Percentiles rank a stretch among this genome's conserved stretches.
Conservation (phyloP, 2,797 vertebrate species). For the Gymnocypris eckloni region DNA sequence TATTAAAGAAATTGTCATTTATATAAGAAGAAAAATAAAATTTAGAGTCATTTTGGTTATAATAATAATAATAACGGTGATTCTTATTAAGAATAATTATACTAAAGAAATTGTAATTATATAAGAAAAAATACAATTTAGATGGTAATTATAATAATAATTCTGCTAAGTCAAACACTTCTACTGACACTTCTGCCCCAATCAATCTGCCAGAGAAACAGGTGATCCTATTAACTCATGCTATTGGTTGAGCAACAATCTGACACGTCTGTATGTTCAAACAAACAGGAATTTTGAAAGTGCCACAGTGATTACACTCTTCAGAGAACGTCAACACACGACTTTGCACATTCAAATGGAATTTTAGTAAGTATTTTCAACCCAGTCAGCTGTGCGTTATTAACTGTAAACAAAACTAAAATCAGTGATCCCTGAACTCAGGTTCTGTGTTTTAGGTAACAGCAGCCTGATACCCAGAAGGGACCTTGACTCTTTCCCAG, state of each 20-base stretch:
- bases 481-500: slow-evolving; percentile 11
- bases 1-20: background rate
- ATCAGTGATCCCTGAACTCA: background rate
- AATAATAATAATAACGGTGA: background rate
- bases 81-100: background rate
- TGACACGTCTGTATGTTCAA: background rate
- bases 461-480: slow-evolving; percentile 22
- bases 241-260: background rate
- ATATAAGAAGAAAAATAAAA: background rate
- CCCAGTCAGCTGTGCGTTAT: background rate
- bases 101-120: background rate
- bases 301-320: background rate
- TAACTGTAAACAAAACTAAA: slow-evolving; percentile 17
- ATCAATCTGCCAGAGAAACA: background rate
- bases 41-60: background rate
- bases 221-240: background rate
- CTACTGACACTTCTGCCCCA: background rate
- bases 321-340: background rate
- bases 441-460: slow-evolving; percentile 4
- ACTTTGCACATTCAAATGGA: background rate
- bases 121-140: no score
- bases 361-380: background rate
- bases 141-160: background rate
- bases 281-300: background rate
- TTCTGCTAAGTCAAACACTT: background rate